These are phyloP conservation scores for Tadarida brasiliensis DNA, from an alignment of 2,797 vertebrate genomes.

Conservation along the genomic window DNA sequence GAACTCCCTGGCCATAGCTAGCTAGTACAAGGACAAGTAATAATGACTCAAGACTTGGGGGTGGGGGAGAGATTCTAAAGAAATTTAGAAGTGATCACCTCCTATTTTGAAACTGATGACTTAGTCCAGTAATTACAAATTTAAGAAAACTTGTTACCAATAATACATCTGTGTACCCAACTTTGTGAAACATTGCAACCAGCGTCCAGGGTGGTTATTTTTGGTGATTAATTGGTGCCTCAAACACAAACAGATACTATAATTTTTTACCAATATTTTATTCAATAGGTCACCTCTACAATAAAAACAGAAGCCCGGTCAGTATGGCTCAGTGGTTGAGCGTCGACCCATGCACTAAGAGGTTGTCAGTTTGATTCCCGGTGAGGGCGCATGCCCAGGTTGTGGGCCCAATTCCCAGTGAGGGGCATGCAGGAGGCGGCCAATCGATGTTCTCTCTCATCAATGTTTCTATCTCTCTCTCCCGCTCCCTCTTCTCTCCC, in stretches of 20 bases:
- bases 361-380: too few species aligned
- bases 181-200: not conserved
- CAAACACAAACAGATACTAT: not conserved
- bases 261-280: not conserved
- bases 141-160: not conserved
- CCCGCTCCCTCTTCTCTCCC: too few species aligned
- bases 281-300: not conserved
- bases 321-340: too few species aligned
- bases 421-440: too few species aligned
- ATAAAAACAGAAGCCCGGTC: not conserved
- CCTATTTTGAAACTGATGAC: constrained; percentile 22
- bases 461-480: too few species aligned
- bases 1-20: not conserved
- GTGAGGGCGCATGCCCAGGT: too few species aligned
- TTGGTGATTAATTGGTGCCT: not conserved
- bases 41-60: not conserved
- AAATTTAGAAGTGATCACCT: not conserved
- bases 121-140: not conserved
- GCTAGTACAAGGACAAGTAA: not conserved
- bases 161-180: not conserved
- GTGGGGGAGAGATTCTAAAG: not conserved
- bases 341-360: too few species aligned
- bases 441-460: too few species aligned
- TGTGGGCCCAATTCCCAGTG: too few species aligned
- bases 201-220: not conserved